phyloP scores from a whole-genome alignment of 1,140 invertebrate species.

The Proales similis region DNA sequence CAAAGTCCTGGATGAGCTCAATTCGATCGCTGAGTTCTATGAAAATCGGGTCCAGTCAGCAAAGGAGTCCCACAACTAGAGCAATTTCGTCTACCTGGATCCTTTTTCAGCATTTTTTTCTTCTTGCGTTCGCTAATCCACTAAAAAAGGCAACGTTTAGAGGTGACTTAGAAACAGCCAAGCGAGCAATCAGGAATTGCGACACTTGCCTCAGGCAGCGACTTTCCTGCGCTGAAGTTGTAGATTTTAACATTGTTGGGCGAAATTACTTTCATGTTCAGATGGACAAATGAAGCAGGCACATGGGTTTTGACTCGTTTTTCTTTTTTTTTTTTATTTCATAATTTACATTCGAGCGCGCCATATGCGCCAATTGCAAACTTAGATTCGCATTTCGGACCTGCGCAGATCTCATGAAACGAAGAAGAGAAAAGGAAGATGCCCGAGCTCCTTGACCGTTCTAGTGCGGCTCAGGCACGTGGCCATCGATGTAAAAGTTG shows the following conservation, averaged over 20 bases:
- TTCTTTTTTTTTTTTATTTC: too few relatives aligned
- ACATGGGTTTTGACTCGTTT: too few relatives aligned
- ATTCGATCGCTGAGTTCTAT: slow-evolving; percentile 56
- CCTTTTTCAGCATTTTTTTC: slow-evolving; percentile 74
- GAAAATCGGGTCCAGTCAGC: too few relatives aligned
- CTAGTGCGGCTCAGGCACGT: slow-evolving; percentile 10
- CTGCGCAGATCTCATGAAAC: too few relatives aligned
- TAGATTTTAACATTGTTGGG: slow-evolving; percentile 93
- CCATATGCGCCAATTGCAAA: too few relatives aligned
- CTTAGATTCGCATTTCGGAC: too few relatives aligned
- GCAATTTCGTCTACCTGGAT: slow-evolving; percentile 61
- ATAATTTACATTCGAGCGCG: too few relatives aligned
- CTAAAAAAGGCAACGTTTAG: slow-evolving; percentile 57
- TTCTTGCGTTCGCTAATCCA: slow-evolving; percentile 86
- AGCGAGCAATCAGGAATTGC: slow-evolving; percentile 7
- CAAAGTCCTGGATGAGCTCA: slow-evolving; percentile 96
- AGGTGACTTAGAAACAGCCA: neutral
- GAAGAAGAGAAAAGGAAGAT: too few relatives aligned
- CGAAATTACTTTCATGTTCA: slow-evolving; percentile 56
- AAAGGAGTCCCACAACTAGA: neutral
- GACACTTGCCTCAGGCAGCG: slow-evolving; percentile 79
- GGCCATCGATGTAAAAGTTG: slow-evolving; percentile 39
- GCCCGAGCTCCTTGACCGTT: too few relatives aligned
- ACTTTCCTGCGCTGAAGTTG: slow-evolving; percentile 89
- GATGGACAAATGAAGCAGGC: neutral